These are phyloP conservation scores for Mallotus villosus DNA, from an alignment of 2,797 vertebrate genomes.

Conservation along the genomic window DNA sequence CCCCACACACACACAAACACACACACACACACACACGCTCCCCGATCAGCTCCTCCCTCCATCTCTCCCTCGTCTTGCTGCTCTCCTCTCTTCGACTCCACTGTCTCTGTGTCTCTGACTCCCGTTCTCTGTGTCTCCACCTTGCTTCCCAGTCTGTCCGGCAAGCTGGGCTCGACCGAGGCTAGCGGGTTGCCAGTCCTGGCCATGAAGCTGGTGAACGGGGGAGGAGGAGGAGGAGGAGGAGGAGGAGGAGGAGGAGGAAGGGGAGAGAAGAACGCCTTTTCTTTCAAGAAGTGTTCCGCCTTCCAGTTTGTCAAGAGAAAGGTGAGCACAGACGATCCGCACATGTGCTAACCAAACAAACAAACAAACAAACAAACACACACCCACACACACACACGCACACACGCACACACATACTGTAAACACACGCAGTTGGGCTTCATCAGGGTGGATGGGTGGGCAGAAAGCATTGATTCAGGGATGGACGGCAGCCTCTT, in stretches of 20 bases:
- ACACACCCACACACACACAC: conserved; percentile 16
- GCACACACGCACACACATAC: conserved; percentile 1
- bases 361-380: conserved; percentile 16
- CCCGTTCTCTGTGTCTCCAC: not conserved
- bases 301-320: conserved; percentile 98
- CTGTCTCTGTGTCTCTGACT: not conserved
- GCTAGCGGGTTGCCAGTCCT: conserved; percentile 67
- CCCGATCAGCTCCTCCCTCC: conserved; percentile 27
- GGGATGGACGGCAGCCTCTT: not conserved
- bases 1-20: too few relatives aligned
- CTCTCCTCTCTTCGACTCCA: not conserved
- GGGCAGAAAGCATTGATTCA: not conserved
- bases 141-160: conserved; percentile 46
- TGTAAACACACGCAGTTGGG: not conserved
- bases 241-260: conserved; percentile 39
- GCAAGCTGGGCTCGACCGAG: conserved; percentile 79
- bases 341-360: conserved; percentile 9
- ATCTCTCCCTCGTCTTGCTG: not conserved
- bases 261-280: conserved; percentile 78
- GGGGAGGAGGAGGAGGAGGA: conserved; percentile 51
- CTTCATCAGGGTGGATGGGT: not conserved
- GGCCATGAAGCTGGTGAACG: conserved; percentile 77
- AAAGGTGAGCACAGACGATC: conserved; percentile 82
- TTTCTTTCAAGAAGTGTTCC: conserved; percentile 97
- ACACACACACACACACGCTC: not conserved